Conservation (phyloP, 2,888 invertebrate species). For the Bellardia pandia region DNA sequence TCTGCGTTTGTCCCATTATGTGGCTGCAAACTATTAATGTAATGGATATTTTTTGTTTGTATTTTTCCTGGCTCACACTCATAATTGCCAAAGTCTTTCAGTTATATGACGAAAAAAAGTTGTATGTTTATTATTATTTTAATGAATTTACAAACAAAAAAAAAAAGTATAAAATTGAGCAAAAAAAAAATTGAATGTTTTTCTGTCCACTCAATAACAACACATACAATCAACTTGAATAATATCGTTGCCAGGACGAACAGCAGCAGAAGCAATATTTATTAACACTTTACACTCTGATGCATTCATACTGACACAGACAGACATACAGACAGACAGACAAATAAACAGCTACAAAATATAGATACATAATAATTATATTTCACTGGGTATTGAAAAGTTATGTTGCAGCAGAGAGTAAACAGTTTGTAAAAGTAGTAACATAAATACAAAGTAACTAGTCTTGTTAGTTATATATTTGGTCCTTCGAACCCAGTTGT, state of each 20-base stretch:
- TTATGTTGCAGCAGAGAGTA: not conserved
- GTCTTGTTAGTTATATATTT: not conserved
- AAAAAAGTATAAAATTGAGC: not conserved
- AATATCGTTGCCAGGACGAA: not conserved
- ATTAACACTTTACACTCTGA: slow-evolving; percentile 55
- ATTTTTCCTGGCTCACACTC: not conserved
- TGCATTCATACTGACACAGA: slow-evolving; percentile 20
- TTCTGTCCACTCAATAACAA: slow-evolving; percentile 38
- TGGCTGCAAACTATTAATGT: slow-evolving; percentile 14
- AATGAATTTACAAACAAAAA: slow-evolving; percentile 35
- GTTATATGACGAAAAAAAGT: not conserved
- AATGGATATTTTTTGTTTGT: not conserved
- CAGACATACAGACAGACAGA: not conserved
- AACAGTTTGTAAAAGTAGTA: not conserved
- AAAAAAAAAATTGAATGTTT: slow-evolving; percentile 29
- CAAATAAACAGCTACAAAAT: slow-evolving; percentile 4
- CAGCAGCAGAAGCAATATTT: slow-evolving; percentile 21
- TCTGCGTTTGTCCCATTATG: slow-evolving; percentile 32
- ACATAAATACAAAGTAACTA: too few relatives aligned
- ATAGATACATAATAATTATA: slow-evolving; percentile 34
- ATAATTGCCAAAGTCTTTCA: not conserved
- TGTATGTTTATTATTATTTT: not conserved
- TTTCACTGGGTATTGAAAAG: not conserved
- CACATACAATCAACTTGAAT: slow-evolving; percentile 17
- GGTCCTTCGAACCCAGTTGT: not conserved